phyloP scores from a whole-genome alignment of 2,113 vertebrate species.

The Chaetodon auriga region DNA sequence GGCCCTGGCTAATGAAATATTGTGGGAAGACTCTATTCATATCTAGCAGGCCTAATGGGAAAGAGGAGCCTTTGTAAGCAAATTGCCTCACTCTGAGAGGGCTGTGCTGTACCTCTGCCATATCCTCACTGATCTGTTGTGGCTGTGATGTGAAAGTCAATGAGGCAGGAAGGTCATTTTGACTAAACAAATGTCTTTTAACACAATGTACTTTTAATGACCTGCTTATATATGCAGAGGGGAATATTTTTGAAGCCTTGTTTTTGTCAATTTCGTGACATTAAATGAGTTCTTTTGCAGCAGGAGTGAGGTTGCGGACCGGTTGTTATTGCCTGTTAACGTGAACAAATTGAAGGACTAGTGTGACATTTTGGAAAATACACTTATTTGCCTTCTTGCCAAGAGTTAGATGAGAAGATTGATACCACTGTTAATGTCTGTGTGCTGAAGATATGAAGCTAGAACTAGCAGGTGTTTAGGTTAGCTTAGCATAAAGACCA shows the following conservation, averaged over 20 bases:
- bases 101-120: constrained; percentile 32
- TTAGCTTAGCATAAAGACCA: not conserved
- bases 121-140: constrained; percentile 49
- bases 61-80: constrained; percentile 65
- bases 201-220: constrained; percentile 29
- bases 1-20: constrained; percentile 72
- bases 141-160: constrained; percentile 55
- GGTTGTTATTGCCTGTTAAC: not conserved
- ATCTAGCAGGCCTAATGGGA: constrained; percentile 58
- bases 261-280: constrained; percentile 4
- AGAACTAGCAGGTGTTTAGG: not conserved
- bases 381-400: not conserved
- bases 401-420: not conserved
- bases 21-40: constrained; percentile 71
- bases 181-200: constrained; percentile 23
- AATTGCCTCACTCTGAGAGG: constrained; percentile 55
- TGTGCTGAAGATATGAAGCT: not conserved
- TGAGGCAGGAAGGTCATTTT: constrained; percentile 55
- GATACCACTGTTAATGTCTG: not conserved
- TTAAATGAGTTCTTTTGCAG: not conserved
- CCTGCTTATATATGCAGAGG: constrained; percentile 5
- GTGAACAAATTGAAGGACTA: not conserved
- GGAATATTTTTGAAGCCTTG: constrained; percentile 5
- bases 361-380: constrained; percentile 1
- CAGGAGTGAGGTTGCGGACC: not conserved